Evolutionary conservation across 2,113 vertebrate species (phyloP), one percentile per base, ranked within the genome.

Genomic region (Columbina picui): DNA sequence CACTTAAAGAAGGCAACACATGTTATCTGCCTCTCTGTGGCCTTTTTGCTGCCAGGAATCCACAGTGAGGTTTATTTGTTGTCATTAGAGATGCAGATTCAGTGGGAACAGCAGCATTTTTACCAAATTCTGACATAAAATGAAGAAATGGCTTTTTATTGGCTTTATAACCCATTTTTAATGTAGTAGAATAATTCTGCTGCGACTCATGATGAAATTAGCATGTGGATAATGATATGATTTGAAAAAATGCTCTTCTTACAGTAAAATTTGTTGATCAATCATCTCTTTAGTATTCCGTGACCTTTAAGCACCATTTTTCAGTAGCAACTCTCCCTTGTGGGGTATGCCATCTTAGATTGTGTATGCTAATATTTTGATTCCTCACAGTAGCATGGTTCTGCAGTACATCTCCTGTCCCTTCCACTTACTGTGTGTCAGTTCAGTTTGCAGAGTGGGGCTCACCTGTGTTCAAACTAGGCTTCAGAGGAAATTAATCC

Each of bases 371-470:
- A 10, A 18, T 26, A 26, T 47, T 80, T 55, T 38, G 56, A 45
- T 81, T 78, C 84, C 20, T 64, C 50, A 15, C 43, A 64, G 10
- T 3, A 74, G 69, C 38, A 21, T 6, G 19, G 29, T 38, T 81
- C 34, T 75, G 38, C 16, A 26, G 27, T 22, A 21, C 14, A 17
- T 79, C 21, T 0, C 2, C 32, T 0, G 1, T 59, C 29, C 68
- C 41, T 84, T 67, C 14, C 20, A 11, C 12, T 60, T 55, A 18
- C 16, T 67, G 3, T 20, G 25, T 55, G 22, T 56, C 23, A 36
- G 34, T 63, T 93, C 18, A 21, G 43, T 47, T 69, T 86, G 50
- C n/a, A 65, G 22, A 61, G 15, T 49, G 49, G 14, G 8, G 52
- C 84, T 76, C 3, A 19, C 2, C 1, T n/a, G 13, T 74, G 39